Base-by-base conservation (phyloP, 2,113 vertebrate species). In the Gymnorhina tibicen region DNA sequence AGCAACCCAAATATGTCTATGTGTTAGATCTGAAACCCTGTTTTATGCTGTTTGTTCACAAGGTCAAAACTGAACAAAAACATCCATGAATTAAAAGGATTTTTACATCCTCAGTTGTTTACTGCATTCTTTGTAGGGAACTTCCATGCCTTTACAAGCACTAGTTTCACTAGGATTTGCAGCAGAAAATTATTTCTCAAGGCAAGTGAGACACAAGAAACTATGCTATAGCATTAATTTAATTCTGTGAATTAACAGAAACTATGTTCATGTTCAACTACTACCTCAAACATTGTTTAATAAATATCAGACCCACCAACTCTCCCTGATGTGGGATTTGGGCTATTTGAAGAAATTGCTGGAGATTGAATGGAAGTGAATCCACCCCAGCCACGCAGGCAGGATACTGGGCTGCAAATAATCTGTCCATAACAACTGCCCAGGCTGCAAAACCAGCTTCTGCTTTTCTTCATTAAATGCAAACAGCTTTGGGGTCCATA, bases 241-340 rank as follows among this genome's bases (percentile, higher is more conserved):
- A 70, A 73, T 49, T 79, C 28, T 41, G 26, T 20, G 8, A 76
- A 58, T 44, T 42, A 66, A 58, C 15, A 82, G 37, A 75, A 69
- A 56, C 21, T 18, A 33, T 2, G 11, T 26, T 66, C 27, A 30
- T 0, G 0, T n/a, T 33, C 44, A 82, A 39, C 30, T 10, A 10
- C 28, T 15, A 26, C 23, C 62, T 50, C 35, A 22, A 56, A 56
- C 1, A 2, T 3, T 7, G 18, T 33, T 63, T 26, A 76, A 53
- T 19, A 75, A 75, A 56, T 20, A 66, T 13, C 49, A 56, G 69
- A 58, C 20, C 35, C 19, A 75, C 42, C 30, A 63, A 6, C 7
- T 24, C 32, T 75, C 62, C 49, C n/a, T 23, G 30, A 60, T 4
- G 23, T 5, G 16, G n/a, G 33, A 69, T 42, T 41, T 8, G 3